These are phyloP conservation scores for Macrotus californicus DNA, from an alignment of 2,113 vertebrate genomes.

Conservation along the genomic window DNA sequence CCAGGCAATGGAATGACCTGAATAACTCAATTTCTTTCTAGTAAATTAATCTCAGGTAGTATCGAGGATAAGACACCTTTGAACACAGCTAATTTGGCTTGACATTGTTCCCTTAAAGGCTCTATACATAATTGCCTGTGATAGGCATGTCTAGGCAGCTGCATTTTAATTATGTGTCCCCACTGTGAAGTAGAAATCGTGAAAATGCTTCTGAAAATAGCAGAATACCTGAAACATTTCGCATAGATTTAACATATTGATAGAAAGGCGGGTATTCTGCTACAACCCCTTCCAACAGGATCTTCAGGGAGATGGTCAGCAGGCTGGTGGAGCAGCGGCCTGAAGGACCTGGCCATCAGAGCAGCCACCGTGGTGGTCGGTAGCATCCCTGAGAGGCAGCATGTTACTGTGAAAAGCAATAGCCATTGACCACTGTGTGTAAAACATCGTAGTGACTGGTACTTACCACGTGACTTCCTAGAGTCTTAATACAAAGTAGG, in stretches of 20 bases:
- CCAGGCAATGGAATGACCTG: background rate
- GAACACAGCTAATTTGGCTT: constrained; percentile 33
- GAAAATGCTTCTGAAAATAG: background rate
- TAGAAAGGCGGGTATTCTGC: background rate
- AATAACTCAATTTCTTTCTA: constrained; percentile 47
- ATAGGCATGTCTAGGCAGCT: background rate
- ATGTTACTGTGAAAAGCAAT: background rate
- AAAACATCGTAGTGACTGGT: background rate
- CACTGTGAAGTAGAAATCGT: background rate
- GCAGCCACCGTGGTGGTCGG: background rate
- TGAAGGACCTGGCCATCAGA: background rate
- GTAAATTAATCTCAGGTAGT: constrained; percentile 27
- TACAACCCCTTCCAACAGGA: background rate
- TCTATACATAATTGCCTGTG: background rate
- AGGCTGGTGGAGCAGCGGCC: background rate
- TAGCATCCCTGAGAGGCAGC: background rate
- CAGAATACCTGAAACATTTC: background rate
- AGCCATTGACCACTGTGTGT: background rate
- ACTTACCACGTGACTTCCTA: background rate
- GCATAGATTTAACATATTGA: background rate
- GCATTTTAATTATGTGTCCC: background rate
- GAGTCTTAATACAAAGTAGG: background rate
- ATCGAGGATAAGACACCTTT: constrained; percentile 27
- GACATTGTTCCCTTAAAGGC: constrained; percentile 26
- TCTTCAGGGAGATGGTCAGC: background rate